phyloP scores from a whole-genome alignment of 2,113 vertebrate genomes.

The Nestor notabilis region DNA sequence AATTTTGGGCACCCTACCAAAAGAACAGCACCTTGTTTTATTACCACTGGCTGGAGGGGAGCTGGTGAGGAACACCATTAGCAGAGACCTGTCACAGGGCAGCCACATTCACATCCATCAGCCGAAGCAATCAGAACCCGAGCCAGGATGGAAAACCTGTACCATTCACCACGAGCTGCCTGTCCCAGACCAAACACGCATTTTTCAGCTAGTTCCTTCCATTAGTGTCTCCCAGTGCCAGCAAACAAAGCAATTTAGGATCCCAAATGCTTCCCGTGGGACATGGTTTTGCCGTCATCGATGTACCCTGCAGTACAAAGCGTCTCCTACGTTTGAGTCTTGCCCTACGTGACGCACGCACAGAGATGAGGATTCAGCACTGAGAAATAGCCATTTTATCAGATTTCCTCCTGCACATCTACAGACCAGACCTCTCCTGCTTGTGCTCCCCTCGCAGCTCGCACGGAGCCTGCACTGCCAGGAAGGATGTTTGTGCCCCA shows the following conservation, averaged over 20 bases:
- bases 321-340: neutral
- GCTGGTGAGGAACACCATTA: neutral
- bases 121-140: neutral
- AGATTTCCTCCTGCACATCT: neutral
- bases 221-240: neutral
- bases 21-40: neutral
- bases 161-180: neutral
- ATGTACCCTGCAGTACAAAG: neutral
- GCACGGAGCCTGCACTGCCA: fast-evolving
- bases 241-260: neutral
- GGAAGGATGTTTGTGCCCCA: neutral
- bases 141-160: too few relatives aligned
- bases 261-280: neutral
- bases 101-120: fast-evolving
- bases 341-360: fast-evolving
- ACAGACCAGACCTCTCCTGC: neutral
- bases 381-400: neutral
- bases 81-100: neutral
- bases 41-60: neutral
- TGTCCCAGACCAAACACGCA: neutral
- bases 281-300: neutral
- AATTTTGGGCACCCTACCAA: neutral
- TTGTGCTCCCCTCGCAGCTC: fast-evolving
- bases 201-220: neutral
- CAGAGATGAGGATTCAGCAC: neutral